Evolutionary conservation across 2,113 vertebrate genomes (phyloP).

Genomic region (Myodes glareolus): DNA sequence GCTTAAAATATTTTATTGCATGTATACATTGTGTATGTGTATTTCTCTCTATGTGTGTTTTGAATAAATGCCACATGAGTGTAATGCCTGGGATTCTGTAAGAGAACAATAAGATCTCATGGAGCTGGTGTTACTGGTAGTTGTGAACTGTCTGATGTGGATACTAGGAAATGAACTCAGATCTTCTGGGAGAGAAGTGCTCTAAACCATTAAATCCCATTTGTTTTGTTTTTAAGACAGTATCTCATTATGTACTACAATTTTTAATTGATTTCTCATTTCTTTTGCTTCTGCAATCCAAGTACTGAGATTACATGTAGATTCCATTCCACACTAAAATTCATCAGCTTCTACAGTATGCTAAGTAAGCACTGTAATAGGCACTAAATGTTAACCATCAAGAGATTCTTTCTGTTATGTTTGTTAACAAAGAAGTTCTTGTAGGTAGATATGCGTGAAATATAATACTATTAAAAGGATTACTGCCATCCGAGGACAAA

Average conservation of each 20-base stretch:
- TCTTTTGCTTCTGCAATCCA: not conserved
- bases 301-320: not conserved
- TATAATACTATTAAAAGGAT: not conserved
- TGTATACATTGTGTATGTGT: not conserved
- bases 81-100: not conserved
- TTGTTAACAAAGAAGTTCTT: not conserved
- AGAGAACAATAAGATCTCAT: not conserved
- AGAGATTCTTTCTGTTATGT: not conserved
- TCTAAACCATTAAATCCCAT: not conserved
- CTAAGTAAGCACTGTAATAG: not conserved
- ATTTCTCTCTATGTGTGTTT: not conserved
- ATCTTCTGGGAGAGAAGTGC: not conserved
- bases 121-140: not conserved
- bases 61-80: not conserved
- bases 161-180: not conserved
- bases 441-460: not conserved
- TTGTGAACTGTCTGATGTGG: not conserved
- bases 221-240: not conserved
- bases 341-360: not conserved
- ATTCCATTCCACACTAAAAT: not conserved
- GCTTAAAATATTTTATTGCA: not conserved
- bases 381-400: not conserved
- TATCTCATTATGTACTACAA: not conserved
- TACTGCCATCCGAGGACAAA: not conserved
- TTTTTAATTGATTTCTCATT: not conserved